Evolutionary conservation across 2,797 vertebrate species (phyloP).

Genomic region (Philypnodon macrostomus): DNA sequence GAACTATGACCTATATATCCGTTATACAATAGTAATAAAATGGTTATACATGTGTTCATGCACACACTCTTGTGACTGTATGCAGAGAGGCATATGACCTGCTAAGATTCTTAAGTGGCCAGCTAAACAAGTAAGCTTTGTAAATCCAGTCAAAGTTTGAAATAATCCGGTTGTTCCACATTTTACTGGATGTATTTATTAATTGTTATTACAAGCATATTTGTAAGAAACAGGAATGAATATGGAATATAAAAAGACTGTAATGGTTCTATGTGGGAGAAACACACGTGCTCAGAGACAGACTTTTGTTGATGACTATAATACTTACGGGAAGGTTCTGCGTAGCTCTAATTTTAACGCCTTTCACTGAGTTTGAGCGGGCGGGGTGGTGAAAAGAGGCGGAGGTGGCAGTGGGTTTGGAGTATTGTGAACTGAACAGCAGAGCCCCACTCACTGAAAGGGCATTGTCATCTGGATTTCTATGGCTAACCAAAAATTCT

Average conservation of each 20-base stretch:
- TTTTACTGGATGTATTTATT: constrained; percentile 7
- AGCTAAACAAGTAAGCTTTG: constrained; percentile 69
- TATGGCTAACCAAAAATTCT: constrained; percentile 76
- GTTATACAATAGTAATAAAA: too few species aligned
- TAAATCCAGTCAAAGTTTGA: constrained; percentile 65
- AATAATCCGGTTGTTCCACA: constrained; percentile 27
- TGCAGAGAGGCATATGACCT: constrained; percentile 73
- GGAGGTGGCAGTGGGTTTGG: constrained; percentile 28
- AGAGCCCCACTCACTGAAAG: constrained; percentile 73
- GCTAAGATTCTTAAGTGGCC: constrained; percentile 71
- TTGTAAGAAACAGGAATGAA: background rate
- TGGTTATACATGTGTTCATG: constrained; percentile 6
- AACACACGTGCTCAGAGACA: background rate
- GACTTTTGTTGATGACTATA: constrained; percentile 8
- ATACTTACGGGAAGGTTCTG: constrained; percentile 54
- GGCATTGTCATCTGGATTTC: constrained; percentile 80
- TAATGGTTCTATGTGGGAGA: too few species aligned
- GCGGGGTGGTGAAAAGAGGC: constrained; percentile 25
- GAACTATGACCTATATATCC: too few species aligned
- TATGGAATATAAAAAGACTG: too few species aligned
- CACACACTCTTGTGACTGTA: constrained; percentile 51
- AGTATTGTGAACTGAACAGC: constrained; percentile 73
- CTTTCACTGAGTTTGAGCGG: constrained; percentile 52
- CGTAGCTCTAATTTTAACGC: constrained; percentile 52
- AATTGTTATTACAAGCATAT: background rate